phyloP scores from a whole-genome alignment of 2,888 invertebrate genomes.

The Nycteola revayana region DNA sequence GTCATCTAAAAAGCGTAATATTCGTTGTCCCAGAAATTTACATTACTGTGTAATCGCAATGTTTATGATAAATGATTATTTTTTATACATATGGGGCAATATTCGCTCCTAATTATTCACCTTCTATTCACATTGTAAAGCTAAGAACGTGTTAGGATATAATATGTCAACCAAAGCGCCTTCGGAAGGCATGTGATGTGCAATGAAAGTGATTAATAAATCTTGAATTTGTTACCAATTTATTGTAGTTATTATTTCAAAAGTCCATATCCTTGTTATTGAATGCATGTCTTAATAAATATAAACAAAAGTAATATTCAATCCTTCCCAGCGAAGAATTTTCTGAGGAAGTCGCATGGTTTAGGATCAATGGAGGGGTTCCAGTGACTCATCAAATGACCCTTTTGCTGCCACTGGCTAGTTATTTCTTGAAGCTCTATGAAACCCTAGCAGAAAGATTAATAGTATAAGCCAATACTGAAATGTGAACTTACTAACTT shows the following conservation, averaged over 20 bases:
- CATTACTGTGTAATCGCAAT: too few species aligned
- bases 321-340: conserved; percentile 86
- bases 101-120: not conserved
- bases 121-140: conserved; percentile 1
- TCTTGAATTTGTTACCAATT: conserved; percentile 51
- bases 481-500: too few species aligned
- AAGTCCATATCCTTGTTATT: too few species aligned
- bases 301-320: conserved; percentile 2
- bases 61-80: too few species aligned
- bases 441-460: conserved; percentile 87
- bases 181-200: conserved; percentile 58
- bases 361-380: conserved; percentile 89
- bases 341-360: conserved; percentile 93
- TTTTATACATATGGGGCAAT: too few species aligned
- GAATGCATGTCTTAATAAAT: not conserved
- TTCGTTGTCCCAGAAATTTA: too few species aligned
- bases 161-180: conserved; percentile 30
- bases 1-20: too few species aligned
- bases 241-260: conserved; percentile 18
- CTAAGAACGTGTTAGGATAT: conserved; percentile 1
- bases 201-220: conserved; percentile 67
- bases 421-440: conserved; percentile 95
- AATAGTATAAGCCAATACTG: too few species aligned
- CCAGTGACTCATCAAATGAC: conserved; percentile 92
- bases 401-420: conserved; percentile 92